Percentiles rank a stretch among this genome's conserved stretches.
Conservation (phyloP, 1,140 invertebrate species). For the Phocides pigmalion region DNA sequence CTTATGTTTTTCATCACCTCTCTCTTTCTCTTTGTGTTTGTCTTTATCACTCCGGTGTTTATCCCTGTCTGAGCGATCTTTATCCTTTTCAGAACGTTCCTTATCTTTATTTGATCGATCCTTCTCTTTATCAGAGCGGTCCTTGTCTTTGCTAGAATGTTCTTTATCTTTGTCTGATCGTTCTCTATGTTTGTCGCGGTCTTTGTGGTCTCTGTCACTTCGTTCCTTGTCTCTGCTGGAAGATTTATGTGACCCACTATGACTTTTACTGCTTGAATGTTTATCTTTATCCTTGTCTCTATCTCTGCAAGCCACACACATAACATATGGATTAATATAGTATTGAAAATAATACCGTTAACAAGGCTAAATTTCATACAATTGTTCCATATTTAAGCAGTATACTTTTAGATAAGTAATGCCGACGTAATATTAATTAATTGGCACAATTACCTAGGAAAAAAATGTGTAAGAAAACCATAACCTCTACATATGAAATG, state of each 20-base stretch:
- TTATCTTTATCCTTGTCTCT: constrained; percentile 81
- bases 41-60: constrained; percentile 83
- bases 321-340: background rate
- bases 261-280: constrained; percentile 83
- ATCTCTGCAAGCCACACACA: constrained; percentile 57
- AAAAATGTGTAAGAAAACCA: background rate
- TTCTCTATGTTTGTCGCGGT: constrained; percentile 81
- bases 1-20: constrained; percentile 77
- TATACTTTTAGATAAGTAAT: background rate
- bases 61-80: constrained; percentile 80
- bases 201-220: constrained; percentile 62
- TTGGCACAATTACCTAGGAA: background rate
- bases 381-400: background rate
- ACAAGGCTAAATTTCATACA: background rate
- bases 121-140: constrained; percentile 78
- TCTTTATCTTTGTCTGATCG: constrained; percentile 82
- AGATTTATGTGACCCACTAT: constrained; percentile 86
- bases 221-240: constrained; percentile 85
- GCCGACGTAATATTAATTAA: background rate
- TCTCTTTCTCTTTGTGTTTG: constrained; percentile 47
- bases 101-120: constrained; percentile 67
- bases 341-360: background rate
- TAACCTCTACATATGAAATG: constrained; percentile 13
- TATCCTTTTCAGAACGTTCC: constrained; percentile 79
- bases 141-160: constrained; percentile 80